phyloP scores from a whole-genome alignment of 2,797 vertebrate species.

The Borostomias antarcticus region DNA sequence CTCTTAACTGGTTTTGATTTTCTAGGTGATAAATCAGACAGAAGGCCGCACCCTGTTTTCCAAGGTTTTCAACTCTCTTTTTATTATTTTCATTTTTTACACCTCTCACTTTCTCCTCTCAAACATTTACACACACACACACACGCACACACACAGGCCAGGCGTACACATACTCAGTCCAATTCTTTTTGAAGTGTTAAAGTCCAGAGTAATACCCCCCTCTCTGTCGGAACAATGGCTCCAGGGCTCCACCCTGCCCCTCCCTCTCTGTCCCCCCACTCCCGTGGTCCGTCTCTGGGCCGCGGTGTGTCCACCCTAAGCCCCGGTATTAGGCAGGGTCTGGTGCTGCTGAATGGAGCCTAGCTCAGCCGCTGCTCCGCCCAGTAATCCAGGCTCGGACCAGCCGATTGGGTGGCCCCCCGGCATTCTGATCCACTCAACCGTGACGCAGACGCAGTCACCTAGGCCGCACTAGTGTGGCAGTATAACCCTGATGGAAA shows the following conservation, averaged over 20 bases:
- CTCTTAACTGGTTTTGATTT: conserved; percentile 26
- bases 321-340: conserved; percentile 75
- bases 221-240: conserved; percentile 59
- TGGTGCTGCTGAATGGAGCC: conserved; percentile 75
- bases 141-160: conserved; percentile 14
- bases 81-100: too few species aligned
- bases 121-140: conserved; percentile 5
- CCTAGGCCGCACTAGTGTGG: conserved; percentile 44
- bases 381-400: conserved; percentile 73
- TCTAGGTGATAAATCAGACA: conserved; percentile 28
- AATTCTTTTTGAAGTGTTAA: conserved; percentile 51
- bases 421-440: conserved; percentile 74
- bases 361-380: conserved; percentile 64
- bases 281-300: conserved; percentile 54
- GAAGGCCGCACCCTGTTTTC: conserved; percentile 34
- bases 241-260: conserved; percentile 47
- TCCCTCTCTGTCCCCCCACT: conserved; percentile 47
- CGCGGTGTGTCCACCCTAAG: conserved; percentile 64
- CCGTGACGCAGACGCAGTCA: conserved; percentile 53
- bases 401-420: conserved; percentile 69
- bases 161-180: conserved; percentile 1
- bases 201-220: conserved; percentile 54
- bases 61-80: conserved; percentile 32
- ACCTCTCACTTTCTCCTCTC: conserved; percentile 28
- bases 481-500: conserved; percentile 34